These are phyloP conservation scores for Kryphioiulus occultus DNA, from an alignment of 2,888 invertebrate genomes.

Conservation along the genomic window DNA sequence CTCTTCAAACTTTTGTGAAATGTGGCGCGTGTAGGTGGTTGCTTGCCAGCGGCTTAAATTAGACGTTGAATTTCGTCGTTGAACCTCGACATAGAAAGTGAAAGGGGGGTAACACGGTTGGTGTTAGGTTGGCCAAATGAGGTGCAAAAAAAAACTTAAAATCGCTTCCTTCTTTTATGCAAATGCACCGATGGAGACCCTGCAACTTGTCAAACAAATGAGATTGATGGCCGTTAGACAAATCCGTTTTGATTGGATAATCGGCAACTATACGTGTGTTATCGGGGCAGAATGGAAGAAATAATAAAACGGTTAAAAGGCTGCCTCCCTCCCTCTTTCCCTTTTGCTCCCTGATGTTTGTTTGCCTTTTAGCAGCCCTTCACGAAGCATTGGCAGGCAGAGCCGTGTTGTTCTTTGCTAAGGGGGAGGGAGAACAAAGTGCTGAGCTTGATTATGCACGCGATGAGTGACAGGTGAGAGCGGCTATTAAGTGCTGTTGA, in stretches of 20 bases:
- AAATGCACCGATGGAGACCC: slow-evolving; percentile 12
- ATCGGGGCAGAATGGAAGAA: not conserved
- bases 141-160: not conserved
- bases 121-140: not conserved
- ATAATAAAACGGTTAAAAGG: not conserved
- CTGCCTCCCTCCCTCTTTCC: not conserved
- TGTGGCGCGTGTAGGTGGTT: not conserved
- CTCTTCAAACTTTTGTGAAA: not conserved
- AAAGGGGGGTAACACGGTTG: slow-evolving; percentile 10
- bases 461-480: slow-evolving; percentile 39
- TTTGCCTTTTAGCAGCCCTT: not conserved
- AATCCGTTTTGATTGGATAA: slow-evolving; percentile 49
- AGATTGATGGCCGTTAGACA: slow-evolving; percentile 50
- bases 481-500: slow-evolving; percentile 13
- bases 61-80: slow-evolving; percentile 5
- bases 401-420: slow-evolving; percentile 15
- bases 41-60: not conserved
- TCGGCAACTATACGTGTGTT: slow-evolving; percentile 14
- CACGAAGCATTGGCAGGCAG: not conserved
- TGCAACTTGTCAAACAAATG: slow-evolving; percentile 43
- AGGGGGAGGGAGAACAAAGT: slow-evolving; percentile 31
- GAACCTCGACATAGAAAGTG: slow-evolving; percentile 2
- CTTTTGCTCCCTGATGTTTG: not conserved
- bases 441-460: not conserved
- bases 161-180: not conserved